Base-by-base conservation (phyloP, 2,113 vertebrate genomes). In the Chlorodrepanis virens region DNA sequence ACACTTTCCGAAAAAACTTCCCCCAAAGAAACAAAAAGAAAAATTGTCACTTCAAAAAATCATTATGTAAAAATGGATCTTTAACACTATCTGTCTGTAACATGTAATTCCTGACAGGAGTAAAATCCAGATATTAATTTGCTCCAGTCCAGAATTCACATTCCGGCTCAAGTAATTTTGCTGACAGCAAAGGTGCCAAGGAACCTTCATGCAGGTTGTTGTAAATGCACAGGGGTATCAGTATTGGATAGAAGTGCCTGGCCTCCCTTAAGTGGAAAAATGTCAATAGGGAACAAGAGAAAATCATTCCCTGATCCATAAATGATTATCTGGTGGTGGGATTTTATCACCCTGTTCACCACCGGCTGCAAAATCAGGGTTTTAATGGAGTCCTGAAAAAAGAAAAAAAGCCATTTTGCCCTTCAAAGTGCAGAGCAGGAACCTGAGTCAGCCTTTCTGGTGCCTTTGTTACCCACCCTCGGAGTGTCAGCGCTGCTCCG, bases 221-320 rank as follows among this genome's bases (percentile, higher is more conserved):
- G 20, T 47, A 56, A 79, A 93, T 3, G 7, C 72, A 84, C 92
- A 93, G 87, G 95, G 88, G 92, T 94, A 91, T 98, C 98, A 98
- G 98, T 98, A 98, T 98, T 98, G 98, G 98, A 97, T 97, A 98
- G 98, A 98, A 97, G 97, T 97, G 97, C 96, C 96, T 96, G 54
- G 92, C 95, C 89, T 97, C 97, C 97, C 98, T 83, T 44, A 89
- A 97, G 98, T 95, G 75, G 39, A 83, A 84, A 92, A 94, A 96
- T 97, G 97, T 98, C 98, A 98, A 98, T 98, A 98, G 95, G 94
- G 95, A 97, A 98, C 90, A 96, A 90, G 93, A 97, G 96, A 97
- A 98, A 98, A 98, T 98, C 98, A 98, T 98, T 98, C 98, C 97
- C 98, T 97, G 98, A 98, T 98, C 98, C 98, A 98, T 98, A 99